Base-by-base conservation (phyloP, 2,888 invertebrate genomes). In the Ormyrus labotus region DNA sequence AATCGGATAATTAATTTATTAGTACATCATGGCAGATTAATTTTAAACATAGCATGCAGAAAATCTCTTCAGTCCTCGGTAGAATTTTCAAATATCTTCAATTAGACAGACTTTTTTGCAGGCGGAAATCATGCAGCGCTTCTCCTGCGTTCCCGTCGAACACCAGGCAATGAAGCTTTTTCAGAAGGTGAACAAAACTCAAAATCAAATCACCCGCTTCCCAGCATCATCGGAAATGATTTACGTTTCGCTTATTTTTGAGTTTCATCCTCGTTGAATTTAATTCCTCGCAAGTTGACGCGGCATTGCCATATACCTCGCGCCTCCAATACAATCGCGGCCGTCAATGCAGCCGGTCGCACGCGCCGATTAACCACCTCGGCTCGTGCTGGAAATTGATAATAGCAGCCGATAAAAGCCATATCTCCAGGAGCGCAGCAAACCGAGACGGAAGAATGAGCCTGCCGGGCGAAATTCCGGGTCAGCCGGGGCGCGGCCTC, bases 141-240 rank as follows among this genome's bases (percentile, higher is more conserved):
- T 68, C 51, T 51, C 63, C 19, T 77, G 70, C 64, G 50, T 63
- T 64, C 61, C 68, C 47, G 55, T 61, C 48, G 77, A 77, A 57
- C 69, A 55, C 13, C 70, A 63, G 45, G n/a, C 70, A n/a, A 70
- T 70, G 50, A 70, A 70, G 34, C 68, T 75, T 0, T 64, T 77
- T n/a, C 70, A 77, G 50, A 70, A 70, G 70, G 70, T 77, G 77
- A 77, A 50, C 19, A 60, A 71, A 60, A 19, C 61, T 4, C 34
- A 34, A 34, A 34, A 71, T 57, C 50, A 10, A 64, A 4, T 10
- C 34, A 4, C 13, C 57, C 57, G 3, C n/a, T n/a, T 6, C 3
- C n/a, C n/a, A 58, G 10, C 4, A 5, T 64, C 11, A 8, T 64
- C 11, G 11, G 10, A 65, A 13, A 5, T 51, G 7, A 13, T 55